Conservation (phyloP, 1,140 invertebrate species). For the Camponotus floridanus region DNA sequence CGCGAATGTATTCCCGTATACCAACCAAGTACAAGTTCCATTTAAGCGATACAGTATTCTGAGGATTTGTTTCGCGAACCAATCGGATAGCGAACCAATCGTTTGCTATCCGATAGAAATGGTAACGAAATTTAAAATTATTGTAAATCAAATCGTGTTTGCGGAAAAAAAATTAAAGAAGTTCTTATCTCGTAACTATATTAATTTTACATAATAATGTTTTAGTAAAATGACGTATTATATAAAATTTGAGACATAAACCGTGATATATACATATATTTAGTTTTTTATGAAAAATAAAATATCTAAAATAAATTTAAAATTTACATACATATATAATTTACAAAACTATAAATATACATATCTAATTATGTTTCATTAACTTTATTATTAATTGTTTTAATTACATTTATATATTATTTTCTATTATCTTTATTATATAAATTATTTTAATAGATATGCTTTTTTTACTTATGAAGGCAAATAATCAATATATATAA, state of each 20-base stretch:
- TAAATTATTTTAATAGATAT: too few species aligned
- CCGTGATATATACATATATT: neutral
- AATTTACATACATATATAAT: too few species aligned
- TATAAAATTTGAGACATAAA: neutral
- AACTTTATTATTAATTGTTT: too few species aligned
- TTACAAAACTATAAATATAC: too few species aligned
- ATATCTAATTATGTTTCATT: too few species aligned
- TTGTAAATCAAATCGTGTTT: neutral
- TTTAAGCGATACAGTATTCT: slow-evolving; percentile 42
- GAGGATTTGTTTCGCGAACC: slow-evolving; percentile 9
- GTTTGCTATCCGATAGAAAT: neutral
- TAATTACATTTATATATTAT: too few species aligned
- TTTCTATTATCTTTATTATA: too few species aligned
- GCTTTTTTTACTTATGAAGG: too few species aligned
- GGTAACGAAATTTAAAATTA: neutral
- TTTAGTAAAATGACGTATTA: too few species aligned
- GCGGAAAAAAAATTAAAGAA: neutral
- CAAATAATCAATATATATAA: too few species aligned
- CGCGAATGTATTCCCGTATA: slow-evolving; percentile 44
- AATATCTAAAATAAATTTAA: neutral
- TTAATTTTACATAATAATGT: neutral
- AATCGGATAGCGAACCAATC: slow-evolving; percentile 1
- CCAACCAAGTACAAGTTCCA: slow-evolving; percentile 23
- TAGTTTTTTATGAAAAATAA: neutral
- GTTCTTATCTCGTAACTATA: neutral